Conservation (phyloP, 2,797 vertebrate genomes). For the Chiloscyllium punctatum region DNA sequence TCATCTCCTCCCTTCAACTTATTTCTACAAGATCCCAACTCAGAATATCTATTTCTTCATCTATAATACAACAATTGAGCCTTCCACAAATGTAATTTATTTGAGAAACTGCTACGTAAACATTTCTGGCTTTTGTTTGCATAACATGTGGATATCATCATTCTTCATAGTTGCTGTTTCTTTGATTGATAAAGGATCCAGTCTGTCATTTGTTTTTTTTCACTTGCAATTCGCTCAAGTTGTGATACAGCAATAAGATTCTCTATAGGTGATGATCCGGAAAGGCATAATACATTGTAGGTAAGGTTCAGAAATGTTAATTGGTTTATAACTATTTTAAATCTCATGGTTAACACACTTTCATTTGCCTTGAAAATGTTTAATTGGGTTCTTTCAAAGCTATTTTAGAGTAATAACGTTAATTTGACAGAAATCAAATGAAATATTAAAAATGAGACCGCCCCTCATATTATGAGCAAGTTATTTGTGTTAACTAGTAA, state of each 20-base stretch:
- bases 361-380: not conserved
- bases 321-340: not conserved
- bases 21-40: not conserved
- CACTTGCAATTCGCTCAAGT: not conserved
- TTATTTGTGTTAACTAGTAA: not conserved
- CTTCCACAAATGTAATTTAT: not conserved
- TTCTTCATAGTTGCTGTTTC: not conserved
- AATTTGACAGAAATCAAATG: not conserved
- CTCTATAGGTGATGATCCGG: not conserved
- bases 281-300: not conserved
- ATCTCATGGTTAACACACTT: not conserved
- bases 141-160: not conserved
- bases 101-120: not conserved
- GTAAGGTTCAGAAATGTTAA: not conserved
- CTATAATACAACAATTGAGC: not conserved
- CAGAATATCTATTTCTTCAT: slow-evolving; percentile 1
- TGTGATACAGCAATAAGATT: not conserved
- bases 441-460: not conserved
- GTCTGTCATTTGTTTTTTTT: not conserved
- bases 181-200: slow-evolving; percentile 9
- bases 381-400: not conserved
- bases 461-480: not conserved
- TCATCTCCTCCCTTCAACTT: slow-evolving; percentile 16
- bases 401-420: not conserved
- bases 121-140: not conserved